phyloP scores from a whole-genome alignment of 1,140 invertebrate species.

The Hyles vespertilio region DNA sequence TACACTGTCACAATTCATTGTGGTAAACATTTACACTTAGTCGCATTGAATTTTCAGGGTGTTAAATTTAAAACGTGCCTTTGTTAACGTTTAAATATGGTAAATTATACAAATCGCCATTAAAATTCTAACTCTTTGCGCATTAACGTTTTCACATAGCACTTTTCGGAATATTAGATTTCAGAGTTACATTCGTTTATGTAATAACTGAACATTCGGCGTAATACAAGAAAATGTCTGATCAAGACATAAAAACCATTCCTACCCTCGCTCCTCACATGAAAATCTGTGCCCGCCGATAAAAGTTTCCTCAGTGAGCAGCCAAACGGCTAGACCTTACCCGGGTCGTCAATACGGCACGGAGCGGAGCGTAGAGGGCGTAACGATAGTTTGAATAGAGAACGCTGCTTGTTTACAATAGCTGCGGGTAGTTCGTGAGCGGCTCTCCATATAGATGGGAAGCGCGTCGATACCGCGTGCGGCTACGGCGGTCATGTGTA shows the following conservation, averaged over 20 bases:
- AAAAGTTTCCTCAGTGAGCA: constrained; percentile 32
- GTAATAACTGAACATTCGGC: background rate
- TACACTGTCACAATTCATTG: constrained; percentile 56
- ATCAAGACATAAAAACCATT: constrained; percentile 28
- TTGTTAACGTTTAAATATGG: constrained; percentile 12
- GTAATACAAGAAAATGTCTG: constrained; percentile 5
- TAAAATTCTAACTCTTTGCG: background rate
- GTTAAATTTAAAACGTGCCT: constrained; percentile 36
- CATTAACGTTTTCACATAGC: background rate
- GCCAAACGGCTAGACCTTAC: constrained; percentile 39
- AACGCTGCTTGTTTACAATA: constrained; percentile 58
- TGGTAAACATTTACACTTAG: constrained; percentile 40
- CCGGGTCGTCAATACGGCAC: constrained; percentile 45
- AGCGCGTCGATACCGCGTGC: constrained; percentile 49
- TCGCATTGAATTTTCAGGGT: constrained; percentile 40
- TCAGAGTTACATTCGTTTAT: background rate
- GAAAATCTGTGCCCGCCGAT: constrained; percentile 38
- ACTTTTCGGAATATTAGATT: too few species aligned
- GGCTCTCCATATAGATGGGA: constrained; percentile 57
- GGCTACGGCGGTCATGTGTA: constrained; percentile 38
- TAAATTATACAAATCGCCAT: background rate
- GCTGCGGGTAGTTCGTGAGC: constrained; percentile 57
- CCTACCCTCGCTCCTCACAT: constrained; percentile 23
- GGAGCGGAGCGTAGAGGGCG: constrained; percentile 44
- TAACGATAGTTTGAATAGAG: constrained; percentile 60